Evolutionary conservation across 2,888 invertebrate species (phyloP).

Genomic region (Cenopis cana): DNA sequence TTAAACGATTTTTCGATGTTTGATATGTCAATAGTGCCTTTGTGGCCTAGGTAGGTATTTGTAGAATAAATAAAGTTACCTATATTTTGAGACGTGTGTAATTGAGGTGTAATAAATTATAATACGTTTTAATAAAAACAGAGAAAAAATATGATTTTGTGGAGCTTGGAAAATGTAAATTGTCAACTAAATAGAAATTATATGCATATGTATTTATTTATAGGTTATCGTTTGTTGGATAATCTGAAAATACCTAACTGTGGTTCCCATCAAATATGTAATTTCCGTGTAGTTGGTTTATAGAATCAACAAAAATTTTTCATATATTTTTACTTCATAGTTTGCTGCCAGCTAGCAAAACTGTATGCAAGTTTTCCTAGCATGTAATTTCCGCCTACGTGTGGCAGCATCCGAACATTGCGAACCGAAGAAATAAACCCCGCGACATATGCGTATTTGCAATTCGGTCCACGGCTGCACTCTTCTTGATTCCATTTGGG

Average conservation of each 20-base stretch:
- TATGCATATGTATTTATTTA: not conserved
- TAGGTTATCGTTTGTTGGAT: not conserved
- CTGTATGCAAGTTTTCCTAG: constrained; percentile 17
- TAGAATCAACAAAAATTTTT: not conserved
- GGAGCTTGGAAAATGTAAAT: too few relatives aligned
- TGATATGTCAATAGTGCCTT: too few relatives aligned
- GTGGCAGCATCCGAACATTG: constrained; percentile 19
- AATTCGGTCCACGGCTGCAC: constrained; percentile 81
- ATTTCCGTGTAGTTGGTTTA: not conserved
- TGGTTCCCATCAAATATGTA: not conserved
- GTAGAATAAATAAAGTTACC: too few relatives aligned
- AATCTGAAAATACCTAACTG: not conserved
- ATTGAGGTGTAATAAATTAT: too few relatives aligned
- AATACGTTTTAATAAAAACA: too few relatives aligned
- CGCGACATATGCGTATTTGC: constrained; percentile 78
- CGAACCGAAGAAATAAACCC: constrained; percentile 64
- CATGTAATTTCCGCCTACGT: constrained; percentile 10
- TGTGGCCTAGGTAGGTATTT: too few relatives aligned
- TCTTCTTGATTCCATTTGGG: constrained; percentile 84
- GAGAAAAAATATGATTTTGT: too few relatives aligned
- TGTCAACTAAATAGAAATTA: not conserved
- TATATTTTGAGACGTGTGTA: too few relatives aligned
- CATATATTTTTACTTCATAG: not conserved
- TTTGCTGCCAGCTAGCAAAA: not conserved
- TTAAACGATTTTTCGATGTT: too few relatives aligned